Conservation (phyloP, 2,797 vertebrate genomes). For the Salarias fasciatus region DNA sequence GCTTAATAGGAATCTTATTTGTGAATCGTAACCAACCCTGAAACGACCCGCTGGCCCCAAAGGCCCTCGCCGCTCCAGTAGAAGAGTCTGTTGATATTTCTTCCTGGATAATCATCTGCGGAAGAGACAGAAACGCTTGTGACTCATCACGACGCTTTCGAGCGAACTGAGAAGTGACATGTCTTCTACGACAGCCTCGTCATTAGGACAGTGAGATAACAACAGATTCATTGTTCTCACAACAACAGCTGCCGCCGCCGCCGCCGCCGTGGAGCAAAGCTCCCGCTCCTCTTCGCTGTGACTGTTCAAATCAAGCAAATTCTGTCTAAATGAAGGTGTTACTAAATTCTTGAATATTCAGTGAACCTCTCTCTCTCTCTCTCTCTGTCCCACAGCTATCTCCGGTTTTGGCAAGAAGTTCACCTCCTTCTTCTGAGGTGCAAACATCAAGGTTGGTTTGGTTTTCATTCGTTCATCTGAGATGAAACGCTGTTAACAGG, state of each 20-base stretch:
- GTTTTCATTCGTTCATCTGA: neutral
- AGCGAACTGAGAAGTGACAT: no score
- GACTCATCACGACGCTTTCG: no score
- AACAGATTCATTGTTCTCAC: no score
- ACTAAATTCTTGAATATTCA: neutral
- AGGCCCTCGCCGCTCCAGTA: no score
- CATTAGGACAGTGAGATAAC: no score
- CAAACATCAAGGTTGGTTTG: constrained; percentile 78
- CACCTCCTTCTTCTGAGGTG: constrained; percentile 96
- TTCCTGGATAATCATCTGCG: neutral
- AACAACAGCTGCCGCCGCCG: neutral
- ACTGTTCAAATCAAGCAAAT: no score
- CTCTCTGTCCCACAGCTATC: constrained; percentile 83
- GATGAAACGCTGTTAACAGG: neutral
- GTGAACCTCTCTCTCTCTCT: constrained; percentile 10
- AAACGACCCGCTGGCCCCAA: no score
- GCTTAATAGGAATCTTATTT: no score
- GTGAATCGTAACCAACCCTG: no score
- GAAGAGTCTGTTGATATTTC: neutral
- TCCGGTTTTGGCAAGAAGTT: constrained; percentile 99
- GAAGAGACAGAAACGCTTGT: neutral
- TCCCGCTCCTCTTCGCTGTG: no score
- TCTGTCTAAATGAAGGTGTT: no score
- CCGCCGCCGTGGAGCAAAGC: neutral
- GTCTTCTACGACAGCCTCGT: no score